Base-by-base conservation (phyloP, 2,888 invertebrate species). In the Myopa testacea region DNA sequence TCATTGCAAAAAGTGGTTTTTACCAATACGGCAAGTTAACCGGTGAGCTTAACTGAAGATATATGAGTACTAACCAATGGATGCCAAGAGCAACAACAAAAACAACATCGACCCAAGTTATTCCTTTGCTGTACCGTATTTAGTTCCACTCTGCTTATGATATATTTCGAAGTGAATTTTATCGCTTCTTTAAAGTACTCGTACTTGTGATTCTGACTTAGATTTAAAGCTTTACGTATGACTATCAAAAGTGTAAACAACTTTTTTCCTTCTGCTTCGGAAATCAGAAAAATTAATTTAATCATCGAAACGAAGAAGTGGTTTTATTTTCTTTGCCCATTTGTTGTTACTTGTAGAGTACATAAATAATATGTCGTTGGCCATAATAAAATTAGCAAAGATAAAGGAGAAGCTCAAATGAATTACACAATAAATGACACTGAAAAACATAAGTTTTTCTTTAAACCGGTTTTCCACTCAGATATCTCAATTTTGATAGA, bases 181-280 rank as follows among this genome's bases (percentile, higher is more conserved):
- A 45, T 45, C 3, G 45, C 45, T 45, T 45, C 45, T 3, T 45
- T 45, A 3, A 45, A 1, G 26, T 45, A 45, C 10, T 45, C 45
- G 6, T 10, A 45, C 3, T 10, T 45, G 2, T 6, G 45, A 45
- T 8, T 45, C 65, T 65, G 26, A 26, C 26, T 26, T 26, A 1
- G 26, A 26, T 26, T 26, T 26, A 26, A 26, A 26, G 26, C 4
- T 14, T 52, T 60, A 38, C 68, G 68, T 84, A 85, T 82, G 82
- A 82, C 79, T 81, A 83, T 84, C 82, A 85, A 86, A 84, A 86
- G 85, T 82, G 86, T 86, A 86, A 85, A 86, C 86, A 70, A 80
- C 85, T 86, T 85, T 82, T 65, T 65, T 65, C 38, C 8, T 65
- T 65, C 1, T 16, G 1, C 14, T 65, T 65, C 37, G 7, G 6